Conservation (phyloP, 2,113 vertebrate species). For the Butorides virescens region DNA sequence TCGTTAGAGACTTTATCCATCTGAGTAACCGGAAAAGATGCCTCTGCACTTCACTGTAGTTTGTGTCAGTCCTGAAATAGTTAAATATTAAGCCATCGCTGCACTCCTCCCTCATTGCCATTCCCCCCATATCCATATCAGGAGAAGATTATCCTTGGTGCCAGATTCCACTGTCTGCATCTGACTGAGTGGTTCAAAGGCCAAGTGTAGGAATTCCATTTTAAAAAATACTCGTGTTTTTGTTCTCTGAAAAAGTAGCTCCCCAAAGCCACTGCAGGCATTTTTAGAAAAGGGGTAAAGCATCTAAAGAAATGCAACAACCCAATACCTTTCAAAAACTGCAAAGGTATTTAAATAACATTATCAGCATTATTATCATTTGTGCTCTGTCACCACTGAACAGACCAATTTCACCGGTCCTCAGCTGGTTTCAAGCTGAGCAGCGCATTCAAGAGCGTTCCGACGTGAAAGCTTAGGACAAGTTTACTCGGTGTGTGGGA, state of each 20-base stretch:
- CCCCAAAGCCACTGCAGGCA: neutral
- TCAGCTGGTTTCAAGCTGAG: neutral
- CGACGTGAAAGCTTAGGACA: neutral
- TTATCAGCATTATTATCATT: neutral
- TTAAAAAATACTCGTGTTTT: neutral
- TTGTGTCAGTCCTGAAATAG: neutral
- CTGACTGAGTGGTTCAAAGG: conserved; percentile 53
- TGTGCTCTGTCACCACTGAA: neutral
- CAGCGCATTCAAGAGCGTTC: neutral
- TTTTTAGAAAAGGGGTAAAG: neutral
- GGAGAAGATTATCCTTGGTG: conserved; percentile 58
- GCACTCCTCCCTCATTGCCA: conserved; percentile 51
- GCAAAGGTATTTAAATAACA: neutral
- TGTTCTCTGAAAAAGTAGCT: neutral
- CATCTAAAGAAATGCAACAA: neutral
- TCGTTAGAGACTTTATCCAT: neutral
- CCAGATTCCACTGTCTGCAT: conserved; percentile 64
- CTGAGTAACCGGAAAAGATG: neutral
- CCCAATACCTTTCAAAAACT: neutral
- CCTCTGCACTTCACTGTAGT: neutral
- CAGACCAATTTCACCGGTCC: neutral
- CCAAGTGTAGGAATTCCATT: conserved; percentile 33
- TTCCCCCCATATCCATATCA: conserved; percentile 42
- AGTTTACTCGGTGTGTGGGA: neutral
- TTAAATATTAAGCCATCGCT: conserved; percentile 47